A percentile compares a stretch with the other conserved stretches of the same genome.
Evolutionary conservation across 2,888 invertebrate genomes (phyloP).

Genomic region (Graphium colonna): DNA sequence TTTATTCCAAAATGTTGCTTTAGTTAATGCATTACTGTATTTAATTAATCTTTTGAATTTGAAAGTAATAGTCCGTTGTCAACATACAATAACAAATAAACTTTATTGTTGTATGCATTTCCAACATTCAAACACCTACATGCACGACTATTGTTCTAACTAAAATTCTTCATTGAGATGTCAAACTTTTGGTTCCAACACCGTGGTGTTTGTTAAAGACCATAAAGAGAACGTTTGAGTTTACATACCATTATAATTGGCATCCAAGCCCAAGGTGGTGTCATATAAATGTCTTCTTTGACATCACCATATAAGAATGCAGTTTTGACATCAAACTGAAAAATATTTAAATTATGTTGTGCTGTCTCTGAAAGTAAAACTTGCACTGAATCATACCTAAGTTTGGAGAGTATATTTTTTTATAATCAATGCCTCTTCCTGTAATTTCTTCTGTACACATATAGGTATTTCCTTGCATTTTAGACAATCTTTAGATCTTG

Average conservation of each 20-base stretch:
- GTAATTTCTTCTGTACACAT: no score
- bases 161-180: constrained; percentile 16
- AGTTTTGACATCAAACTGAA: constrained; percentile 32
- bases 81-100: background rate
- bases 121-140: constrained; percentile 19
- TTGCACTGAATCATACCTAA: constrained; percentile 31
- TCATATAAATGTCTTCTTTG: constrained; percentile 29
- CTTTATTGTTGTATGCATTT: constrained; percentile 1
- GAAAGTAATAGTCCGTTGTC: background rate
- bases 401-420: constrained; percentile 30
- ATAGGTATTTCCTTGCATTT: no score
- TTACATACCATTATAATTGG: background rate
- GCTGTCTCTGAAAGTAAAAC: constrained; percentile 26
- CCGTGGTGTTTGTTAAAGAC: no score
- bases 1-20: constrained; percentile 9
- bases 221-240: background rate
- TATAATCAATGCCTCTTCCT: constrained; percentile 30
- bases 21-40: constrained; percentile 15
- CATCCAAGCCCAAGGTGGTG: constrained; percentile 27
- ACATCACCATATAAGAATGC: constrained; percentile 31
- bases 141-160: constrained; percentile 14
- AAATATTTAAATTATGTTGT: constrained; percentile 24
- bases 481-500: no score
- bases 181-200: background rate
- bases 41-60: background rate